These are phyloP conservation scores for Melanargia galathea DNA, from an alignment of 2,888 invertebrate species.

Conservation along the genomic window DNA sequence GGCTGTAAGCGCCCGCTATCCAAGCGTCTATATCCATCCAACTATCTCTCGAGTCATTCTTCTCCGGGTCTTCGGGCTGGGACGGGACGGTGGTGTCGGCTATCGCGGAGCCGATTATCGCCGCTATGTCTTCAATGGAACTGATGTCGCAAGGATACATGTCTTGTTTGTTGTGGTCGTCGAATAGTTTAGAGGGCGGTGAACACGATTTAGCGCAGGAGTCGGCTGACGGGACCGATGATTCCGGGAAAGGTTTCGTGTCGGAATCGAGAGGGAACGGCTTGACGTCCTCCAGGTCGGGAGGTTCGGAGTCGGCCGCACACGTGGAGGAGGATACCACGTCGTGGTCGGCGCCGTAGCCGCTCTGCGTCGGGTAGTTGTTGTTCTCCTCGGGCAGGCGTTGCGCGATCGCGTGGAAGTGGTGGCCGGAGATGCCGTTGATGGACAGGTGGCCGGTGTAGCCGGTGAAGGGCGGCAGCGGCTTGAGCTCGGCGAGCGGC, in stretches of 20 bases:
- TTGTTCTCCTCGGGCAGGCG: conserved; percentile 88
- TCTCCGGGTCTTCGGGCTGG: conserved; percentile 87
- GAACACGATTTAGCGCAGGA: conserved; percentile 81
- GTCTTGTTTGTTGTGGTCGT: conserved; percentile 80
- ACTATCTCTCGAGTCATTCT: conserved; percentile 87
- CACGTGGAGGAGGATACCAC: conserved; percentile 89
- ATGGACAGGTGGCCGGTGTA: conserved; percentile 93
- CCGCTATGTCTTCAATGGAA: conserved; percentile 91
- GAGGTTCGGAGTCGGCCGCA: conserved; percentile 84
- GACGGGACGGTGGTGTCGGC: conserved; percentile 93
- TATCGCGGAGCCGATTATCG: conserved; percentile 93
- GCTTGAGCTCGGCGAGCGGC: conserved; percentile 90
- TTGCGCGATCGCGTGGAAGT: conserved; percentile 92
- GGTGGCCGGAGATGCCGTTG: conserved; percentile 93
- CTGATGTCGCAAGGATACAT: conserved; percentile 85
- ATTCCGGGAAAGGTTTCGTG: conserved; percentile 74
- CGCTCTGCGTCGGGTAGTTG: conserved; percentile 84
- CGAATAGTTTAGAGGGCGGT: conserved; percentile 76
- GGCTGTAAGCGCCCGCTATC: conserved; percentile 91
- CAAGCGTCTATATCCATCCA: conserved; percentile 95
- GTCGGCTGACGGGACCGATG: conserved; percentile 81
- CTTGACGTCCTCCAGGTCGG: conserved; percentile 83
- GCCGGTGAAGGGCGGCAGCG: conserved; percentile 91
- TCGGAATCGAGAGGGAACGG: conserved; percentile 82
- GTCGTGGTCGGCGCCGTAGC: conserved; percentile 85